Evolutionary conservation across 2,113 vertebrate species (phyloP).

Genomic region (Catagonus wagneri): DNA sequence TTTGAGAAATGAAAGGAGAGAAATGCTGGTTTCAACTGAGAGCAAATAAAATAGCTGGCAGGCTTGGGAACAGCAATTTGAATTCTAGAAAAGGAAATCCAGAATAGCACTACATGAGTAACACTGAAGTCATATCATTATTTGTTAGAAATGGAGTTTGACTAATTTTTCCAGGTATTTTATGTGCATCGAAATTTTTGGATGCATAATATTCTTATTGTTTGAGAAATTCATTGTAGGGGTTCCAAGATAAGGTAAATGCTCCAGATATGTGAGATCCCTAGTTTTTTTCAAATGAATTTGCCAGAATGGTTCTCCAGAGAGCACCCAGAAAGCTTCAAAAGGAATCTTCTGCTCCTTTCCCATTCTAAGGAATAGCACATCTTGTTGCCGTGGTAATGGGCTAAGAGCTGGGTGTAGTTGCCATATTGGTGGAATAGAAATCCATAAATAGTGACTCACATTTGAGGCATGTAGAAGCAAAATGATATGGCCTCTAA

Average conservation of each 20-base stretch:
- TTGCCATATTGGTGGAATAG: not conserved
- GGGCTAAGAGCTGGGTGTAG: not conserved
- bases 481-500: not conserved
- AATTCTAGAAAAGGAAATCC: constrained; percentile 25
- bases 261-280: not conserved
- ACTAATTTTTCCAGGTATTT: constrained; percentile 56
- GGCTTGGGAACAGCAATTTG: not conserved
- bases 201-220: constrained; percentile 18
- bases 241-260: not conserved
- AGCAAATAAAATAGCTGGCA: not conserved
- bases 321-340: not conserved
- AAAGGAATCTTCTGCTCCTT: not conserved
- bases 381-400: not conserved
- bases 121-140: not conserved
- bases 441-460: not conserved
- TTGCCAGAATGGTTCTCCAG: not conserved
- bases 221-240: constrained; percentile 4
- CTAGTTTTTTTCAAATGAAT: not conserved
- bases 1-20: constrained; percentile 31
- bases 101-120: not conserved
- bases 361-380: not conserved
- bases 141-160: constrained; percentile 29
- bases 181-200: not conserved
- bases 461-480: not conserved
- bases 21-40: constrained; percentile 2